Evolutionary conservation across 2,113 vertebrate species (phyloP).

Genomic region (Physeter macrocephalus): DNA sequence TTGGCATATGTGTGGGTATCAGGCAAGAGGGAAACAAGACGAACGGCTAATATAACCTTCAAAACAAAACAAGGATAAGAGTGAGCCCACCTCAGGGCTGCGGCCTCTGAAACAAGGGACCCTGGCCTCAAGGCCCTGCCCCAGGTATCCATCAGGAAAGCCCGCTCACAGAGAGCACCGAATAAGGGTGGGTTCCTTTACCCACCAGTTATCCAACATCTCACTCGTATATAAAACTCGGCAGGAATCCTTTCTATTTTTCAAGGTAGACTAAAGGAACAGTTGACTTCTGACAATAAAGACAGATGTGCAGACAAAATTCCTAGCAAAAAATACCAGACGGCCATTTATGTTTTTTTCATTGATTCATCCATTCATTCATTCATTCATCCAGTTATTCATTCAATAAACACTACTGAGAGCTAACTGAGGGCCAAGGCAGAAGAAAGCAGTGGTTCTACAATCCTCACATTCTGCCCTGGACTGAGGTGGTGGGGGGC

Average conservation of each 20-base stretch:
- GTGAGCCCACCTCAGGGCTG: not conserved
- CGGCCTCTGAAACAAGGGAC: not conserved
- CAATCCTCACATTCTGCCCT: not conserved
- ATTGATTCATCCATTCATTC: not conserved
- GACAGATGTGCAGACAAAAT: not conserved
- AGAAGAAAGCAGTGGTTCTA: not conserved
- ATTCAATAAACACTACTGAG: not conserved
- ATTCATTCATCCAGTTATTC: not conserved
- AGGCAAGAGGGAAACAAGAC: not conserved
- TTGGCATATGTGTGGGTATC: not conserved
- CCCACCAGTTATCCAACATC: not conserved
- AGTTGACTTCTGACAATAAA: slow-evolving; percentile 23
- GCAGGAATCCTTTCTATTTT: not conserved
- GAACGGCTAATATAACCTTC: not conserved
- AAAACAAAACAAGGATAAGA: too few species aligned
- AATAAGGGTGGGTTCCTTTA: not conserved
- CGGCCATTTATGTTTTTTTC: not conserved
- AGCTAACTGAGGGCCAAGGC: too few species aligned
- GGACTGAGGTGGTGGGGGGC: not conserved
- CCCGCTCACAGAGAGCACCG: not conserved
- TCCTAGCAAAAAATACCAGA: not conserved
- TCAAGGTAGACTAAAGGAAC: slow-evolving; percentile 3
- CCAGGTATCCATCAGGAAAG: not conserved
- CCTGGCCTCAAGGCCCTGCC: not conserved
- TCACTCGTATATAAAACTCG: not conserved